These are phyloP conservation scores for Baronia brevicornis DNA, from an alignment of 2,888 invertebrate genomes.

Conservation along the genomic window DNA sequence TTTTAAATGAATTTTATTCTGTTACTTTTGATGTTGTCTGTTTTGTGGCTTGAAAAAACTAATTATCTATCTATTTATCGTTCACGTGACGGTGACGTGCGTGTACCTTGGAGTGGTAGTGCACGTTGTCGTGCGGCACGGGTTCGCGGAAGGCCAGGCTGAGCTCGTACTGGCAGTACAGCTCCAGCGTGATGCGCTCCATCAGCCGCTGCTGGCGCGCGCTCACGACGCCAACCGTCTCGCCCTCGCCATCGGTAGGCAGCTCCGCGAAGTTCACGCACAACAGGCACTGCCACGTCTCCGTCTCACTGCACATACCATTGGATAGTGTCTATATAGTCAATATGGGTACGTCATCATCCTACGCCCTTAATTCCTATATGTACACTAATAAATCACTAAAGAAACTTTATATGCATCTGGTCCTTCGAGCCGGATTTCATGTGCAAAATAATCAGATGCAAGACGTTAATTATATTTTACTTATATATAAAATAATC, in stretches of 20 bases:
- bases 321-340: background rate
- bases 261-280: conserved; percentile 88
- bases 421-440: no score
- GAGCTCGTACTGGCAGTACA: conserved; percentile 93
- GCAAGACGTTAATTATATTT: no score
- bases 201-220: conserved; percentile 80
- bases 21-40: no score
- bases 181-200: conserved; percentile 90
- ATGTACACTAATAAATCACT: no score
- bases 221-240: conserved; percentile 67
- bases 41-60: no score
- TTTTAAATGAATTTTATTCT: no score
- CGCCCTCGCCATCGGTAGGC: conserved; percentile 50
- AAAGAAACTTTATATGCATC: no score
- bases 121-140: conserved; percentile 78
- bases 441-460: no score
- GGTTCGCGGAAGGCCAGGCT: conserved; percentile 92
- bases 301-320: conserved; percentile 78
- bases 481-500: no score
- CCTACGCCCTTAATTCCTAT: background rate
- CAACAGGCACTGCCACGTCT: conserved; percentile 94
- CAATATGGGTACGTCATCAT: background rate
- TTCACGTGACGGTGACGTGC: no score
- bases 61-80: no score
- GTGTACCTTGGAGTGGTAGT: conserved; percentile 50